Percentiles rank a stretch among this genome's conserved stretches.
Evolutionary conservation across 2,888 invertebrate genomes (phyloP).

Genomic region (Limenitis camilla): DNA sequence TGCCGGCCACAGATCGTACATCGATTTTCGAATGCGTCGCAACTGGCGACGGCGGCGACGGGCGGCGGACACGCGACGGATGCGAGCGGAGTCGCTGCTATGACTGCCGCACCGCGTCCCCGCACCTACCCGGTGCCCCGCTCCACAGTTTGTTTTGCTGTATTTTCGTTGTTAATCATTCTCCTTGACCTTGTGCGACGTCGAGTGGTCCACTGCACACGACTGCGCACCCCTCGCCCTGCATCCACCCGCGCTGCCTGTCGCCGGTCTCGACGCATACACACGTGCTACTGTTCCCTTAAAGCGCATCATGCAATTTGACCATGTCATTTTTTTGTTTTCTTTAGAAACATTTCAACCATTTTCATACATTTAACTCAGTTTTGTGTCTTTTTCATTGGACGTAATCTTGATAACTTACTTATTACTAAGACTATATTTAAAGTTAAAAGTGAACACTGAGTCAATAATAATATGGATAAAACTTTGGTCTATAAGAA

Average conservation of each 20-base stretch:
- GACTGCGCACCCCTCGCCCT: slow-evolving; percentile 67
- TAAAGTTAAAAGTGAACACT: too few relatives aligned
- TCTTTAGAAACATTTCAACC: too few relatives aligned
- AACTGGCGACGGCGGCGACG: slow-evolving; percentile 49
- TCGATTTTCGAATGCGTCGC: slow-evolving; percentile 68
- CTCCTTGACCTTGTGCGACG: slow-evolving; percentile 75
- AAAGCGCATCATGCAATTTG: slow-evolving; percentile 27
- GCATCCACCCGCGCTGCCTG: slow-evolving; percentile 54
- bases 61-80: slow-evolving; percentile 59
- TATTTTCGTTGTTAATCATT: slow-evolving; percentile 76
- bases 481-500: too few relatives aligned
- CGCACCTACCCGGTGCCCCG: slow-evolving; percentile 63
- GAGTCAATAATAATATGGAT: too few relatives aligned
- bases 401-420: too few relatives aligned
- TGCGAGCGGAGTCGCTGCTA: slow-evolving; percentile 64
- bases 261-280: slow-evolving; percentile 56
- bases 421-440: too few relatives aligned
- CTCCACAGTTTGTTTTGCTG: slow-evolving; percentile 65
- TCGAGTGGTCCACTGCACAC: slow-evolving; percentile 74
- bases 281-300: slow-evolving; percentile 52
- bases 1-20: slow-evolving; percentile 68
- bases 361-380: too few relatives aligned
- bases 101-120: slow-evolving; percentile 64
- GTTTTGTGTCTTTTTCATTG: too few relatives aligned
- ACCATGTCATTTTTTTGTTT: neutral